These are phyloP conservation scores for Xylota sylvarum DNA, from an alignment of 2,888 invertebrate genomes.

Conservation along the genomic window DNA sequence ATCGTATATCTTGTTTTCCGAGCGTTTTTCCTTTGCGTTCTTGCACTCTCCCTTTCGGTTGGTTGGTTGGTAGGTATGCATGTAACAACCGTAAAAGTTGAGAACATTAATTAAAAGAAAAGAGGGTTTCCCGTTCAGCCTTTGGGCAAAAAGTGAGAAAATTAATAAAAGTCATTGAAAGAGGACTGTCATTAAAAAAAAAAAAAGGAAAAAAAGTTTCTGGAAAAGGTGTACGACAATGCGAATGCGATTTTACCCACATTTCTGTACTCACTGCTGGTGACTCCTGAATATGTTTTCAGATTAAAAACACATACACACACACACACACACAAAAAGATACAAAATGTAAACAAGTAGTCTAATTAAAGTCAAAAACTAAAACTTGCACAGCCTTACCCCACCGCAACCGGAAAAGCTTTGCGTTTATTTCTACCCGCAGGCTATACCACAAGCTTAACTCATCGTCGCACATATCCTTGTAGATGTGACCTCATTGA, in stretches of 20 bases:
- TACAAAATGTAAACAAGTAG: slow-evolving; percentile 2
- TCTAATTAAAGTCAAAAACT: slow-evolving; percentile 25
- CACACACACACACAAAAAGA: background rate
- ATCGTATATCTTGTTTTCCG: slow-evolving; percentile 36
- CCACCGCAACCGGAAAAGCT: background rate
- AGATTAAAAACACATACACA: background rate
- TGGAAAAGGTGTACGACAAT: background rate
- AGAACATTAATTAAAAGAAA: slow-evolving; percentile 27
- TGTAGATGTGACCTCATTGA: slow-evolving; percentile 36
- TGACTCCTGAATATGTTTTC: background rate
- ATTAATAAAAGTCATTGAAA: slow-evolving; percentile 17
- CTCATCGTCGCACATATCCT: slow-evolving; percentile 5
- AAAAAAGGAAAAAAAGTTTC: no score
- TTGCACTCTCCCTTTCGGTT: slow-evolving; percentile 13
- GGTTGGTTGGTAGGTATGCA: no score
- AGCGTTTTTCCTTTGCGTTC: background rate
- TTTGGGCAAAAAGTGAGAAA: background rate
- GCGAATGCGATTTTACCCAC: background rate
- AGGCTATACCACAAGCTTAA: slow-evolving; percentile 2
- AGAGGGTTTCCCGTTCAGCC: background rate
- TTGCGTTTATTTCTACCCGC: background rate
- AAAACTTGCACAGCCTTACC: background rate
- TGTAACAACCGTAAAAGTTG: slow-evolving; percentile 29
- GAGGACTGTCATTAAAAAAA: background rate
- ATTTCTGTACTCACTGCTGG: background rate